Percentiles rank a stretch among this genome's conserved stretches.
Evolutionary conservation across 2,888 invertebrate genomes (phyloP).

Genomic region (Resseliella maxima): DNA sequence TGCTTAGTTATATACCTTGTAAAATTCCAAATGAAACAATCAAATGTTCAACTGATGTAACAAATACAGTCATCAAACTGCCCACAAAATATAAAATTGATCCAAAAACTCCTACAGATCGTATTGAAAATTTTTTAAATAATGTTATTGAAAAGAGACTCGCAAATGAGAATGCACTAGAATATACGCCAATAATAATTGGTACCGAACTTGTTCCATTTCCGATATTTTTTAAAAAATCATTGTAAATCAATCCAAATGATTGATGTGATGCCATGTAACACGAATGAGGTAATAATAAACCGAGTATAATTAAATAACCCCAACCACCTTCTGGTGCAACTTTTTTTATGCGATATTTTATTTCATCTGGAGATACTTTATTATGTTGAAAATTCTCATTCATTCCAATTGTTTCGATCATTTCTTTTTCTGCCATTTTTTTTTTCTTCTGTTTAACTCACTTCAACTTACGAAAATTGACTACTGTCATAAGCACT

Average conservation of each 20-base stretch:
- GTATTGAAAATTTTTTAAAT: constrained; percentile 74
- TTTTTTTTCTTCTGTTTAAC: no score
- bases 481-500: no score
- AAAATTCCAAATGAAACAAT: constrained; percentile 75
- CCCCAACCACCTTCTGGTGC: constrained; percentile 78
- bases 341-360: neutral
- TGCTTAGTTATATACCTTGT: constrained; percentile 68
- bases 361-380: neutral
- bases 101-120: constrained; percentile 76
- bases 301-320: constrained; percentile 70
- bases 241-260: constrained; percentile 78
- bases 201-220: constrained; percentile 78
- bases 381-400: no score
- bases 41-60: constrained; percentile 73
- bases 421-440: neutral
- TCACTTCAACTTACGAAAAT: no score
- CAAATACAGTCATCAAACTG: constrained; percentile 73
- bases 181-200: constrained; percentile 76
- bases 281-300: constrained; percentile 60
- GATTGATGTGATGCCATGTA: constrained; percentile 71
- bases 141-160: constrained; percentile 73
- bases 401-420: no score
- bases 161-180: constrained; percentile 68
- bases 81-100: constrained; percentile 74
- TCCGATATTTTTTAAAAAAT: constrained; percentile 74